Evolutionary conservation across 2,797 vertebrate genomes (phyloP), one percentile per base, ranked within the genome.

Genomic region (Gambusia yucatana): DNA sequence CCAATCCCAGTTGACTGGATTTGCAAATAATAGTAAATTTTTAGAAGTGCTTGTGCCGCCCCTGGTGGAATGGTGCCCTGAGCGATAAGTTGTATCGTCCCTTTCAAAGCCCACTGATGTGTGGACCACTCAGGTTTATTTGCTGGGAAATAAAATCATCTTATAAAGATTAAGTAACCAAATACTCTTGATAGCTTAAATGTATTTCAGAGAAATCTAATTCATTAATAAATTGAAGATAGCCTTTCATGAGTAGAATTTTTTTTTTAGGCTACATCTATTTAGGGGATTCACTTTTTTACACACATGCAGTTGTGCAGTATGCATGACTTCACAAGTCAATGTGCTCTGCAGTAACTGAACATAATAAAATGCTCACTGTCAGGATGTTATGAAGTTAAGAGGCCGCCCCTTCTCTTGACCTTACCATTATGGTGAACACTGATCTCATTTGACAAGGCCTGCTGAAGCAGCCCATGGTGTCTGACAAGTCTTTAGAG

Each of bases 381-480:
- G 93, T 94, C 94, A 91, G 92, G 87, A 88, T 93, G 95, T 90
- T 91, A 93, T 90, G 91, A 93, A 95, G 94, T 91, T 91, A 93
- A 95, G 95, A 95, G 88, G 87, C 87, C 92, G 92, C 92, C 92
- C 95, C 94, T 95, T 94, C 95, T 96, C 96, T 97, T 97, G 96
- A 97, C 96, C 96, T 91, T 93, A 88, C 94, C 94, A 95, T 96
- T 96, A 95, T 96, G 93, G 93, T 77, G 88, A 94, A 94, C 94
- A 92, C 95, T 96, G 96, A 96, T 96, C 96, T 96, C 95, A 96
- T 96, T 96, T 96, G 95, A 95, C 93, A 94, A 95, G 93, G 91
- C 95, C 92, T 92, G 91, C 95, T 91, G 88, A 91, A 94, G 94
- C 91, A 92, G 93, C 91, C 91, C 94, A 94, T 91, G 80, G 88